Conservation (phyloP, 2,113 vertebrate species). For the Ciconia stormi region DNA sequence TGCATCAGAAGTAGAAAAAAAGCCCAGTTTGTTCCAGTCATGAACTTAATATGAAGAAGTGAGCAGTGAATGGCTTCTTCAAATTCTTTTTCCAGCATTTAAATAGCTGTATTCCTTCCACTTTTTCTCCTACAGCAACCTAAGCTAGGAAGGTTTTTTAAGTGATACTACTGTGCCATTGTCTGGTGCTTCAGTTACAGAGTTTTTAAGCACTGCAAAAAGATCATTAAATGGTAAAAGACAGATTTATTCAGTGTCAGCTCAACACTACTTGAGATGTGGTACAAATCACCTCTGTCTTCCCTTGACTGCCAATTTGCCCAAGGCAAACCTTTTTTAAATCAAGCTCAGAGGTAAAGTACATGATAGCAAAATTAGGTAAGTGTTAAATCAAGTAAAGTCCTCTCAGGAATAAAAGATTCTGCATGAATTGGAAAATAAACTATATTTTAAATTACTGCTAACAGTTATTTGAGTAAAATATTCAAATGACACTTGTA, state of each 20-base stretch:
- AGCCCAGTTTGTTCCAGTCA: not conserved
- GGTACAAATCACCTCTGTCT: constrained; percentile 22
- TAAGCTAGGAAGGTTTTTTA: not conserved
- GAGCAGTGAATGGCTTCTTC: not conserved
- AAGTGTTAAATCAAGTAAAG: not conserved
- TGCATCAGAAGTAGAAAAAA: not conserved
- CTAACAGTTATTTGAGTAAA: not conserved
- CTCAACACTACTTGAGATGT: not conserved
- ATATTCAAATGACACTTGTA: not conserved
- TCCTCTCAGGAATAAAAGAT: not conserved
- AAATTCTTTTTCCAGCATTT: not conserved
- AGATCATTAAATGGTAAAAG: constrained; percentile 37
- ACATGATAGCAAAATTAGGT: not conserved
- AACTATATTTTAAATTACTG: not conserved
- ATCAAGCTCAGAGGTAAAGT: constrained; percentile 23
- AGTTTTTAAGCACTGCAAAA: constrained; percentile 10
- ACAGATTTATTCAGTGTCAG: constrained; percentile 54
- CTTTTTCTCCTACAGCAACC: not conserved
- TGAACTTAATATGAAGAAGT: not conserved
- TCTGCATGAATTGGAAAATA: not conserved
- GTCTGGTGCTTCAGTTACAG: not conserved
- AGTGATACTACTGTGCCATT: not conserved
- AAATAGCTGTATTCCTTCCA: not conserved
- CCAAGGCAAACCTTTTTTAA: constrained; percentile 35
- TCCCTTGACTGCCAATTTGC: constrained; percentile 49